Base-by-base conservation (phyloP, 2,888 invertebrate species). In the Troglohyphantes excavatus region DNA sequence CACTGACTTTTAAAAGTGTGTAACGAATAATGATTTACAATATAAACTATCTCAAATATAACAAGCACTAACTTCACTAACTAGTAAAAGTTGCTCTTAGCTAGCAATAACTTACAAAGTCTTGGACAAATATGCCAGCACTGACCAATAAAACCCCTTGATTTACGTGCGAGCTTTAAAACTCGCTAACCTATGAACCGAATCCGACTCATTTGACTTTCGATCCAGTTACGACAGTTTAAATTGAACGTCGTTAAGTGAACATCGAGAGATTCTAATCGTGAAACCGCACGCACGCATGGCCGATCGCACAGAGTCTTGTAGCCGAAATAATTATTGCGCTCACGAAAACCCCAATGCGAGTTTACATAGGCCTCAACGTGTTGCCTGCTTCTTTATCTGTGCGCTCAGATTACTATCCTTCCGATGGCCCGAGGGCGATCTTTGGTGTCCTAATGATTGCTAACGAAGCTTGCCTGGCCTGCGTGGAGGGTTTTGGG, bases 271-370 rank as follows among this genome's bases (percentile, higher is more conserved):
- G 76, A 70, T 78, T 26, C 61, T 85, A 76, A 85, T 85, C 85
- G 13, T 21, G n/a, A 19, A 61, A 70, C 67, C 76, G 27, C 63
- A 85, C 65, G 29, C 75, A 29, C 76, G 85, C 85, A 68, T 85
- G 68, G 67, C 29, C 67, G 85, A 26, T n/a, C 43, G 63, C 39
- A 19, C 19, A 53, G 21, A 43, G 46, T n/a, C 59, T 61, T 59
- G 76, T 85, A 78, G 85, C 78, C 68, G 76, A 85, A 85, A 85
- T 85, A 85, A 85, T 85, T 85, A 85, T 72, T 68, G 29, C 23
- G 43, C 85, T 68, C 76, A 76, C 76, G 85, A 85, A 85, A 68
- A 63, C 53, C n/a, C 29, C 61, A n/a, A 68, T 26, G 70, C n/a
- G 67, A 73, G 84, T 84, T 84, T 84, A 84, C 84, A 84, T 67